Evolutionary conservation across 2,888 invertebrate species (phyloP), one percentile per base, ranked within the genome.

Genomic region (Ophion costatus): DNA sequence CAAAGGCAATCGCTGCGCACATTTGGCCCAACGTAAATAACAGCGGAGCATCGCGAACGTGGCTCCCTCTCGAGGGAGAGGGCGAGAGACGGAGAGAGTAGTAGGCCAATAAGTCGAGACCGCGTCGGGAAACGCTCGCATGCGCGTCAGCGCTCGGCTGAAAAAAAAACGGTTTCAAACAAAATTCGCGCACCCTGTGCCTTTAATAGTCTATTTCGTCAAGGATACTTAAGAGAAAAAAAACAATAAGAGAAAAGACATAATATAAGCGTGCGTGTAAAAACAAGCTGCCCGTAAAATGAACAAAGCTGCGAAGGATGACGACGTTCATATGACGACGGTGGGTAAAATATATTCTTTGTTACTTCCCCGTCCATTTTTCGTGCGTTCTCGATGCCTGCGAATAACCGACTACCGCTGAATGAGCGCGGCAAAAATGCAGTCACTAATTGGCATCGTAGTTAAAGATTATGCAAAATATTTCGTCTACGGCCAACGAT

Each of bases 291-390:
- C 69, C 82, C 86, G 87, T 90, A 90, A 89, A 87, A 92, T 91
- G 91, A 90, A 88, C 81, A 89, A 87, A 86, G 71, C 79, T 81
- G 69, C 87, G 71, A 86, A 85, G 77, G 89, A 90, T 63, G 92
- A 92, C 89, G 92, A 92, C 78, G 88, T 89, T 85, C 91, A 92
- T 83, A 92, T 92, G 92, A 92, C 92, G 86, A 92, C 93, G 86
- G 93, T 93, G 83, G 86, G 89, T 86, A 59, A 82, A 67, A 22
- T 61, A 17, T 63, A 59, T 33, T 66, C 69, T 11, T 42, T 80
- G 1, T 61, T 67, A 22, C 20, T 10, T 20, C 59, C 14, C 1
- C 59, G 20, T 59, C 22, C 7, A 59, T 59, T 70, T 29, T 56
- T 56, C n/a, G 14, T 45, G 33, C n/a, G 70, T 29, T 70, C 6